A percentile compares a stretch with the other conserved stretches of the same genome.
Evolutionary conservation across 2,113 vertebrate species (phyloP).

Genomic region (Nematolebias whitei): DNA sequence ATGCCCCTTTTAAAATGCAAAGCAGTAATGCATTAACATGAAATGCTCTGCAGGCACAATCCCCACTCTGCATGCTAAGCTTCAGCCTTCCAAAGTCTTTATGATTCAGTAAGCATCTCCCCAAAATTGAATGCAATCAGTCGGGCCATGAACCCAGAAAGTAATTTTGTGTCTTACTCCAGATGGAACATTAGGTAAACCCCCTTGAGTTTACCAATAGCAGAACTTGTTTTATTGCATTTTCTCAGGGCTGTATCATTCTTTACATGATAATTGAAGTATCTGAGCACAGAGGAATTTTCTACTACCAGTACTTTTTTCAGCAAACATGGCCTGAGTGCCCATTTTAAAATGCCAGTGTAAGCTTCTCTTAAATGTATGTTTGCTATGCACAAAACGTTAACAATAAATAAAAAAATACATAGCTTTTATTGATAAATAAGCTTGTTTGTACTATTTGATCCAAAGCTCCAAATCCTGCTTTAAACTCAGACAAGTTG

Average conservation of each 20-base stretch:
- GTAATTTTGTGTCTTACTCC: neutral
- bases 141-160: neutral
- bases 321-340: neutral
- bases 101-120: neutral
- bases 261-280: neutral
- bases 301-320: neutral
- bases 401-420: neutral
- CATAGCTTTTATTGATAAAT: neutral
- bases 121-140: neutral
- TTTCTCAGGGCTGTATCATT: neutral
- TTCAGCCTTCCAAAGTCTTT: neutral
- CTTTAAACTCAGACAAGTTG: too few relatives aligned
- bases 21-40: neutral
- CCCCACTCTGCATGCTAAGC: slow-evolving; percentile 7
- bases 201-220: slow-evolving; percentile 7
- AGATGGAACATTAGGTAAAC: slow-evolving; percentile 12
- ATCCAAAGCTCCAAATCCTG: neutral
- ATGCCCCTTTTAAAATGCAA: neutral
- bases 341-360: neutral
- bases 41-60: neutral
- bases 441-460: neutral
- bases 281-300: neutral
- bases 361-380: neutral
- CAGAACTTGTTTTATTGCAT: neutral
- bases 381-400: neutral